Evolutionary conservation across 2,888 invertebrate species (phyloP).

Genomic region (Cataglyphis rosenhaueri): DNA sequence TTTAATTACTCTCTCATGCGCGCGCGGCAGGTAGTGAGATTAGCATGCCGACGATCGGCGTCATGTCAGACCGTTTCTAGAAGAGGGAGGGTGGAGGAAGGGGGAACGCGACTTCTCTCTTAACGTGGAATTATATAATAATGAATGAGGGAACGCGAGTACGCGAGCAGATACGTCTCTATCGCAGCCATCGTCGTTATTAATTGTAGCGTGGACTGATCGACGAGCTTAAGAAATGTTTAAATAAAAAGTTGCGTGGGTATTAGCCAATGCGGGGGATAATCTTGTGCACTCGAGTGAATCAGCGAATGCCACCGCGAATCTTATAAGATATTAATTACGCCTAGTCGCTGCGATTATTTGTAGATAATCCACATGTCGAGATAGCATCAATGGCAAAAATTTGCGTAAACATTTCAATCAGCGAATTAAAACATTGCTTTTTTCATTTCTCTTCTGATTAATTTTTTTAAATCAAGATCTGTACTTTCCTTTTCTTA

Average conservation of each 20-base stretch:
- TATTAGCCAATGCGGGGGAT: not conserved
- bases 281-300: constrained; percentile 42
- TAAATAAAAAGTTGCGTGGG: constrained; percentile 1
- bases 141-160: constrained; percentile 1
- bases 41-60: constrained; percentile 14
- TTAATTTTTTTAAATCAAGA: not conserved
- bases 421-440: constrained; percentile 61
- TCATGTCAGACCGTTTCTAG: not conserved
- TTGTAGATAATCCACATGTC: constrained; percentile 65
- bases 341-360: constrained; percentile 53
- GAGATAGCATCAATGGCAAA: constrained; percentile 69
- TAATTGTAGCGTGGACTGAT: constrained; percentile 22
- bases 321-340: constrained; percentile 74
- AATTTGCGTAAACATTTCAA: constrained; percentile 75
- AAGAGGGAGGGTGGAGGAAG: constrained; percentile 14
- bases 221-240: constrained; percentile 5
- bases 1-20: constrained; percentile 18
- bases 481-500: not conserved
- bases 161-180: constrained; percentile 8
- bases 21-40: constrained; percentile 28
- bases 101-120: constrained; percentile 47
- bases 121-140: constrained; percentile 46
- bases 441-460: not conserved
- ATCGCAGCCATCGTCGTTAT: constrained; percentile 30
- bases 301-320: constrained; percentile 53